phyloP scores from a whole-genome alignment of 92 coral and sea anemone genomes.

The Pocillopora grandis region DNA sequence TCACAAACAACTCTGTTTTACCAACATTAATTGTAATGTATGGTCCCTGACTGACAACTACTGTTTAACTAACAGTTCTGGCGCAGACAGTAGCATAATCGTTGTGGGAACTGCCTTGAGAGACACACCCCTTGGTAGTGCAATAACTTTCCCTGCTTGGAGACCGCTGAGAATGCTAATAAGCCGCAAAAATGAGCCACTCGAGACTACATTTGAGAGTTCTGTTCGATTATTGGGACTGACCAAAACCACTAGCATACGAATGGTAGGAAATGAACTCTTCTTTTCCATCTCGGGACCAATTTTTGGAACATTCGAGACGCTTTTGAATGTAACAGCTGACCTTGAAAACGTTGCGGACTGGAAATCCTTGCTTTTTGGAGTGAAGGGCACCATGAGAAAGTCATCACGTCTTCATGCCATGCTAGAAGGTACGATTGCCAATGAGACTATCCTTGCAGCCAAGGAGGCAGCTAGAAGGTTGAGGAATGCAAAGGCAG shows the following conservation, averaged over 20 bases:
- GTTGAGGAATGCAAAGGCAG: constrained; percentile 29
- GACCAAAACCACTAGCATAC: not conserved
- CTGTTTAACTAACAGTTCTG: not conserved
- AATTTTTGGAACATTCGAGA: constrained; percentile 22
- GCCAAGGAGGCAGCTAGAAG: constrained; percentile 25
- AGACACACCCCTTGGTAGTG: not conserved
- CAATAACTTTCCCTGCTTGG: not conserved
- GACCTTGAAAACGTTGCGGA: constrained; percentile 8
- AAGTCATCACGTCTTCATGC: constrained; percentile 30
- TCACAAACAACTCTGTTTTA: constrained; percentile 24
- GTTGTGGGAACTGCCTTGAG: constrained; percentile 21
- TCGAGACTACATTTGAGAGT: constrained; percentile 4
- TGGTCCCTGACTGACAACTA: constrained; percentile 5
- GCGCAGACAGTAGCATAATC: not conserved
- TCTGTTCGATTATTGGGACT: constrained; percentile 7
- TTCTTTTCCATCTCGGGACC: constrained; percentile 7
- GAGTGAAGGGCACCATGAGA: constrained; percentile 38
- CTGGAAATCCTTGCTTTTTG: constrained; percentile 37
- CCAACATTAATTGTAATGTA: constrained; percentile 6
- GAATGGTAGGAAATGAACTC: constrained; percentile 1
- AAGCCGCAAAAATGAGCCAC: not conserved
- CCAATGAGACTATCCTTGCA: constrained; percentile 29
- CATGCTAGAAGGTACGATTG: constrained; percentile 20
- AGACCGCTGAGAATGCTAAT: not conserved
- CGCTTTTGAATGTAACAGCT: constrained; percentile 32